Evolutionary conservation across 2,797 vertebrate genomes (phyloP).

Genomic region (Phoebastria nigripes): DNA sequence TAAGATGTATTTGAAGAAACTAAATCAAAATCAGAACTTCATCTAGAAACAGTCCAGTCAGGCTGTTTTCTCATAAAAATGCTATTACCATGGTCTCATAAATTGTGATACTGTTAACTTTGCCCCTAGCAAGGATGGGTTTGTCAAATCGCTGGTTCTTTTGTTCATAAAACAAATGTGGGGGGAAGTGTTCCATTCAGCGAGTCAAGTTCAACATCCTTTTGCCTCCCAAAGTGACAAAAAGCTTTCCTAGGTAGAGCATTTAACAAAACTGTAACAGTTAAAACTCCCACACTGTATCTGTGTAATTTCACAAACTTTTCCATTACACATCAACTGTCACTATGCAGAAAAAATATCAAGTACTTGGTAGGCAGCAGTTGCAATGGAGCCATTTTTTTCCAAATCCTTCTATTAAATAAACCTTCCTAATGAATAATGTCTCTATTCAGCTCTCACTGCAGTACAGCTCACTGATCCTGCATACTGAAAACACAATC

Average conservation of each 20-base stretch:
- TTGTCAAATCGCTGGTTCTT: background rate
- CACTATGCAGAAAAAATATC: background rate
- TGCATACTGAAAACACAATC: background rate
- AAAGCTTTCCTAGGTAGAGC: background rate
- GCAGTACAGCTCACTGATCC: background rate
- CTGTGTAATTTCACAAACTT: background rate
- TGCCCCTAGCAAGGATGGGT: background rate
- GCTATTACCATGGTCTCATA: background rate
- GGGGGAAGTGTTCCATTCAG: background rate
- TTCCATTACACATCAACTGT: background rate
- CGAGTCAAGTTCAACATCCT: background rate
- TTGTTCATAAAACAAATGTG: background rate
- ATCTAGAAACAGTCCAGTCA: background rate
- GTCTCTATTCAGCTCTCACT: background rate
- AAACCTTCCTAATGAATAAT: background rate
- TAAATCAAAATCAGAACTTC: background rate
- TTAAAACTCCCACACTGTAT: background rate
- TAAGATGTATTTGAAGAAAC: background rate
- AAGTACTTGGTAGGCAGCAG: background rate
- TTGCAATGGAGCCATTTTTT: background rate
- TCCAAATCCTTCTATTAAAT: background rate
- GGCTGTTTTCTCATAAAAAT: background rate
- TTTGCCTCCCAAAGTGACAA: background rate
- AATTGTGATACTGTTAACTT: background rate
- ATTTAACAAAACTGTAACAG: background rate